Evolutionary conservation across 2,888 invertebrate species (phyloP).

Genomic region (Leptura quadrifasciata): DNA sequence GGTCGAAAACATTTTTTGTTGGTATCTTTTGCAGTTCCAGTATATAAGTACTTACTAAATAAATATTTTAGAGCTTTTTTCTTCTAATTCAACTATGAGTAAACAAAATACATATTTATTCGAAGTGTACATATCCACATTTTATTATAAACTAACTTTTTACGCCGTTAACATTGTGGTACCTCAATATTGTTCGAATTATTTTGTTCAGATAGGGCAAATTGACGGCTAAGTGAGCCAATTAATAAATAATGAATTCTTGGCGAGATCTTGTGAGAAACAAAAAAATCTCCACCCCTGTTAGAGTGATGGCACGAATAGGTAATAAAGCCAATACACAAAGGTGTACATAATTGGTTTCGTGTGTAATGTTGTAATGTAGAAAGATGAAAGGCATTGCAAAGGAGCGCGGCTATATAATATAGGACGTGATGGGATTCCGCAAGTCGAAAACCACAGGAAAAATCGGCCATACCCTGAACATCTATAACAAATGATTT

Average conservation of each 20-base stretch:
- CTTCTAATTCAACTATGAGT: too few species aligned
- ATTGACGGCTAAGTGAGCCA: neutral
- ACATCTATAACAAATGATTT: constrained; percentile 58
- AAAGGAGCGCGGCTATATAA: constrained; percentile 69
- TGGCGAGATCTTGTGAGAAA: neutral
- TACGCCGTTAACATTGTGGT: too few species aligned
- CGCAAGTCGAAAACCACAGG: constrained; percentile 64
- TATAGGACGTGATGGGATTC: constrained; percentile 71
- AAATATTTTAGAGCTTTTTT: too few species aligned
- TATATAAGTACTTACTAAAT: too few species aligned
- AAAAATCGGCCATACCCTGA: constrained; percentile 54
- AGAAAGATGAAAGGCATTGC: constrained; percentile 72
- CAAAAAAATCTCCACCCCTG: constrained; percentile 21
- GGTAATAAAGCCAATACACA: constrained; percentile 71
- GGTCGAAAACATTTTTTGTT: too few species aligned
- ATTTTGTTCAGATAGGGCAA: too few species aligned
- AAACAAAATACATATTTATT: too few species aligned
- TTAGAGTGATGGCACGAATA: constrained; percentile 54
- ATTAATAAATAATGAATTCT: neutral
- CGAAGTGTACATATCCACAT: too few species aligned
- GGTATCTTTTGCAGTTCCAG: too few species aligned
- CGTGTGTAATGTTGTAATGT: constrained; percentile 73
- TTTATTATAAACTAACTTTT: too few species aligned
- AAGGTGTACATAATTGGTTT: constrained; percentile 73
- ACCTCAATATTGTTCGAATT: too few species aligned